These are phyloP conservation scores for Circaetus cinerascens DNA, from an alignment of 2,113 vertebrate genomes.

Conservation along the genomic window DNA sequence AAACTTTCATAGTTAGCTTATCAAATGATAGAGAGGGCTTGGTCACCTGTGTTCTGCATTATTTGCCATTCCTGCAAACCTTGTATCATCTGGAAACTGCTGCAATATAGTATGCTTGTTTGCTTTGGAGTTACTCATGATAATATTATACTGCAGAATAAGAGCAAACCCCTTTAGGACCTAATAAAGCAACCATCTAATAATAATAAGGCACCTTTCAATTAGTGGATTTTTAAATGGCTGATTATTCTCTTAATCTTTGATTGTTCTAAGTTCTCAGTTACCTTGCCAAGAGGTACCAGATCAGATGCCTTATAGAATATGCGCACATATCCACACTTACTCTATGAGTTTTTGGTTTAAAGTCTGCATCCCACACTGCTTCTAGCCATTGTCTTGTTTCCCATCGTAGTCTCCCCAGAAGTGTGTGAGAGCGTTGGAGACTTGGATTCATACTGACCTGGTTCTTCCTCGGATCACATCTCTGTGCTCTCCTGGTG, in stretches of 20 bases:
- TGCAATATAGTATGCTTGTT: neutral
- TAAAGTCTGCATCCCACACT: neutral
- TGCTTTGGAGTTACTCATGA: neutral
- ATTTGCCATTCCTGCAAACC: neutral
- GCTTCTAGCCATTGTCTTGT: neutral
- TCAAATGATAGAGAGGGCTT: neutral
- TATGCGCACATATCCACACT: fast-evolving
- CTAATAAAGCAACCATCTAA: neutral
- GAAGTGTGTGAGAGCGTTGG: neutral
- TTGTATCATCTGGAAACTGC: neutral
- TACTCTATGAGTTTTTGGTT: neutral
- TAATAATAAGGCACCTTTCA: neutral
- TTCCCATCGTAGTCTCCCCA: neutral
- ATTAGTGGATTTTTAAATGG: neutral
- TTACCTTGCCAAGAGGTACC: neutral
- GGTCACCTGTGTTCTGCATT: neutral
- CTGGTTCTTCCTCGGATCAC: neutral
- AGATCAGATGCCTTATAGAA: neutral
- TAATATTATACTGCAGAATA: neutral
- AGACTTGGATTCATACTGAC: neutral
- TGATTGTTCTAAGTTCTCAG: neutral
- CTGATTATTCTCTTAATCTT: neutral
- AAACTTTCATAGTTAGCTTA: neutral
- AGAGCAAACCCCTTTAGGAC: neutral
- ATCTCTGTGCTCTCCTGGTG: neutral